A percentile compares a stretch with the other conserved stretches of the same genome.
Evolutionary conservation across 2,888 invertebrate species (phyloP).

Genomic region (Neoscelio sp.): DNA sequence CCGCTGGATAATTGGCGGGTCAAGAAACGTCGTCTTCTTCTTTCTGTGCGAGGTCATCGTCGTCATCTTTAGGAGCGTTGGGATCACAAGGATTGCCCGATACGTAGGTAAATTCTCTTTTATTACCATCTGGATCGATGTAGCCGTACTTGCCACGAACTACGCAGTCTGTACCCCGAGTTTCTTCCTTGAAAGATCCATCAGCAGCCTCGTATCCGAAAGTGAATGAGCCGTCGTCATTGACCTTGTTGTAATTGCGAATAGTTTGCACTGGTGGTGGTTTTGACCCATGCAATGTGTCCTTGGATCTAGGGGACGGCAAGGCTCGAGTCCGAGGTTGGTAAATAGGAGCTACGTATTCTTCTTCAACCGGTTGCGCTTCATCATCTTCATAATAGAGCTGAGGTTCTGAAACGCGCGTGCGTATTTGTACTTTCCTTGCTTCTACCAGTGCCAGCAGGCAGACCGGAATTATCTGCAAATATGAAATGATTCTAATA

Average conservation of each 20-base stretch:
- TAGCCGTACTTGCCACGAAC: conserved; percentile 95
- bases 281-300: conserved; percentile 84
- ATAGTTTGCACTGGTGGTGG: conserved; percentile 92
- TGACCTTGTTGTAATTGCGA: conserved; percentile 92
- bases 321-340: conserved; percentile 81
- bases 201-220: conserved; percentile 94
- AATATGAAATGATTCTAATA: conserved; percentile 10
- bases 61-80: conserved; percentile 89
- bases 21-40: conserved; percentile 85
- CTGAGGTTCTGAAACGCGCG: conserved; percentile 82
- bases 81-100: conserved; percentile 94
- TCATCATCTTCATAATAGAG: conserved; percentile 83
- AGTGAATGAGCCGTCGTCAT: conserved; percentile 93
- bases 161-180: conserved; percentile 93
- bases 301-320: conserved; percentile 84
- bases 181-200: conserved; percentile 94
- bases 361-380: conserved; percentile 76
- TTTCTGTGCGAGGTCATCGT: conserved; percentile 84
- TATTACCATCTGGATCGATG: conserved; percentile 93
- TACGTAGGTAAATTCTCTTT: conserved; percentile 93
- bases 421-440: conserved; percentile 84
- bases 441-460: conserved; percentile 80
- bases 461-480: conserved; percentile 78
- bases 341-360: conserved; percentile 75
- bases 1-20: conserved; percentile 86